phyloP scores from a whole-genome alignment of 2,888 invertebrate species.

The Argyresthia goedartella region DNA sequence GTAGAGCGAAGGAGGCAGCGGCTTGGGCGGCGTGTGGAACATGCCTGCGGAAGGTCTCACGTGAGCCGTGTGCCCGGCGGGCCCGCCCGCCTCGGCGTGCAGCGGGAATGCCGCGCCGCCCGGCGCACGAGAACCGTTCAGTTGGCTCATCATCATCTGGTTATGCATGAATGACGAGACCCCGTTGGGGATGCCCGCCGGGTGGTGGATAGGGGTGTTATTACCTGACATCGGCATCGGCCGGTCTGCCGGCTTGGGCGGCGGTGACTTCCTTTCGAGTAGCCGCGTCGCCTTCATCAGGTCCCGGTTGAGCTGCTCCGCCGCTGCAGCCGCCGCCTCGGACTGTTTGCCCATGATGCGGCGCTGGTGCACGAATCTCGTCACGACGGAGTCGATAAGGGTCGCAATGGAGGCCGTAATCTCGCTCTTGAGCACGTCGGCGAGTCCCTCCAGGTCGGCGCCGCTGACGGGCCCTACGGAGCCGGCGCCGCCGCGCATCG shows the following conservation, averaged over 20 bases:
- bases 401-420: conserved; percentile 86
- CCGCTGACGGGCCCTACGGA: conserved; percentile 78
- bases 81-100: conserved; percentile 76
- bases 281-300: conserved; percentile 84
- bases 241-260: conserved; percentile 78
- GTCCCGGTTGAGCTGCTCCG: conserved; percentile 89
- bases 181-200: conserved; percentile 48
- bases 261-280: conserved; percentile 85
- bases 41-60: conserved; percentile 76
- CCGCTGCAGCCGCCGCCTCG: conserved; percentile 83
- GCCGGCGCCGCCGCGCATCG: conserved; percentile 78
- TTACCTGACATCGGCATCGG: conserved; percentile 63
- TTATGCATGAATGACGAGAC: conserved; percentile 59
- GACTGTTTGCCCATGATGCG: conserved; percentile 81
- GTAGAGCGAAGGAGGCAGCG: conserved; percentile 76
- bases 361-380: conserved; percentile 86
- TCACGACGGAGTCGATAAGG: conserved; percentile 89
- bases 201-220: conserved; percentile 66
- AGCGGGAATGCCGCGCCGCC: conserved; percentile 76
- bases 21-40: conserved; percentile 89
- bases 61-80: conserved; percentile 53
- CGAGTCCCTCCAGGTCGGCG: conserved; percentile 87
- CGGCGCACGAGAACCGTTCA: conserved; percentile 73
- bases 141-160: conserved; percentile 62
- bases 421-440: conserved; percentile 92